These are phyloP conservation scores for Tinea trinotella DNA, from an alignment of 2,888 invertebrate species.

Conservation along the genomic window DNA sequence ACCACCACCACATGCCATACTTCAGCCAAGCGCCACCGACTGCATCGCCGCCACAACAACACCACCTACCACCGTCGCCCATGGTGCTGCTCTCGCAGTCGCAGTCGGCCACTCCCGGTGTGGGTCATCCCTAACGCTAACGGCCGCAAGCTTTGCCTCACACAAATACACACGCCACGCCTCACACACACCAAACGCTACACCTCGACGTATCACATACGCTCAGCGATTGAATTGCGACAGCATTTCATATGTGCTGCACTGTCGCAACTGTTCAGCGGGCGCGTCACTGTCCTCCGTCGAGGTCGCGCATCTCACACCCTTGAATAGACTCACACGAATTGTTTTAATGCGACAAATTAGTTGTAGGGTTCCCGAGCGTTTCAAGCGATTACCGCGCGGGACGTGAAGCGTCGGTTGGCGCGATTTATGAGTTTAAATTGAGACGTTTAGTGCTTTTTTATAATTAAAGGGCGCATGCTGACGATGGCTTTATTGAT, in stretches of 20 bases:
- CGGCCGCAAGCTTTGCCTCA: constrained; percentile 16
- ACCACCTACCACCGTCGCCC: constrained; percentile 38
- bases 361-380: background rate
- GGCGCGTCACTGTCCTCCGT: background rate
- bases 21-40: constrained; percentile 64
- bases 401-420: background rate
- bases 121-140: constrained; percentile 38
- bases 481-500: too few species aligned
- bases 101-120: constrained; percentile 40
- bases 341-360: background rate
- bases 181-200: too few species aligned
- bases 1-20: constrained; percentile 62
- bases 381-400: background rate
- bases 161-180: too few species aligned
- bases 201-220: too few species aligned
- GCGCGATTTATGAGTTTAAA: background rate
- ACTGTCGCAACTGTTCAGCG: background rate
- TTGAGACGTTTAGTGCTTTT: too few species aligned
- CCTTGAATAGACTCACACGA: background rate
- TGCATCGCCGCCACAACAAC: constrained; percentile 53
- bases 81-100: constrained; percentile 36
- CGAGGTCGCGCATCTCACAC: background rate
- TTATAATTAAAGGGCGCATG: too few species aligned
- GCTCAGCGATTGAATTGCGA: too few species aligned
- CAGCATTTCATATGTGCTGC: too few species aligned